phyloP scores from a whole-genome alignment of 2,113 vertebrate species.

The Scalopus aquaticus region DNA sequence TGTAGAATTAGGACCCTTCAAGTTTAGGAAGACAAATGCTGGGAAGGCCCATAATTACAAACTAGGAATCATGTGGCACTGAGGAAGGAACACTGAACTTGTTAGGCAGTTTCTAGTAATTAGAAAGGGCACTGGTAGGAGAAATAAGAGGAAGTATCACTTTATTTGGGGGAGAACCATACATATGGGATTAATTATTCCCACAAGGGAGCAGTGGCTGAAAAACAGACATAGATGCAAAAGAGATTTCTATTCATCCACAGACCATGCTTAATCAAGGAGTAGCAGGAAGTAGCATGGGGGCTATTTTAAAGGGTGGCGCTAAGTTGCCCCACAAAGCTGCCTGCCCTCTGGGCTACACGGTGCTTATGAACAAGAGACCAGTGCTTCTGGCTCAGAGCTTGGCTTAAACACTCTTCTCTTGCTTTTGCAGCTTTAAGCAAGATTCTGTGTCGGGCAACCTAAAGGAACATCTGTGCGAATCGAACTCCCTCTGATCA shows the following conservation, averaged over 20 bases:
- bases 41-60: neutral
- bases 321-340: neutral
- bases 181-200: constrained; percentile 1
- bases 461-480: neutral
- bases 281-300: neutral
- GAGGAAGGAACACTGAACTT: neutral
- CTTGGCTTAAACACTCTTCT: neutral
- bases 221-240: neutral
- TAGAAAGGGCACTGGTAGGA: neutral
- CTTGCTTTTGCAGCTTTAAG: constrained; percentile 13
- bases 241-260: neutral
- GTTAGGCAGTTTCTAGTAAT: neutral
- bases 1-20: neutral
- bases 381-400: neutral
- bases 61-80: neutral
- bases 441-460: neutral
- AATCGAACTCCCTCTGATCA: neutral
- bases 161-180: neutral
- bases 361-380: neutral
- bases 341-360: neutral
- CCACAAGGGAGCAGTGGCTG: neutral
- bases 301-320: neutral
- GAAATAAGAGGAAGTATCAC: constrained; percentile 16
- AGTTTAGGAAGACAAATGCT: neutral
- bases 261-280: neutral